A percentile compares a stretch with the other conserved stretches of the same genome.
These are phyloP conservation scores for Tyto alba DNA, from an alignment of 2,113 vertebrate species.

Conservation along the genomic window DNA sequence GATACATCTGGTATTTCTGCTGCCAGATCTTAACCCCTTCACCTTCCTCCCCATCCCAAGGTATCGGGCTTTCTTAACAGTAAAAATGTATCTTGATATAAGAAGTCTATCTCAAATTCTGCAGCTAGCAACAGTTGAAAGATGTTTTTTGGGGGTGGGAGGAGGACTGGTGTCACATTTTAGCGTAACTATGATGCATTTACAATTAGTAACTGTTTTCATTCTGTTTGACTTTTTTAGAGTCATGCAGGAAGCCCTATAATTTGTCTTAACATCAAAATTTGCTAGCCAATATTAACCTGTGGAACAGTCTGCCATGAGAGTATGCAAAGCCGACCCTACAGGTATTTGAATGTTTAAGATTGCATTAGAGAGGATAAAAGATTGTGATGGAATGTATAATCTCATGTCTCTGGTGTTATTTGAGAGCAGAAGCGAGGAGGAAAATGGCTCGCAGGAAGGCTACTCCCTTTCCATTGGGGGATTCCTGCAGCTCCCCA, in stretches of 20 bases:
- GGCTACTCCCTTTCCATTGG: neutral
- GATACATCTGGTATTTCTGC: neutral
- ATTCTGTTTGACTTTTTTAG: neutral
- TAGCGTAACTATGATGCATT: neutral
- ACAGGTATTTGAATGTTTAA: neutral
- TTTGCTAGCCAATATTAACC: neutral
- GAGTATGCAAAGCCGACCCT: neutral
- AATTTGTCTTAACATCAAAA: neutral
- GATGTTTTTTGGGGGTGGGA: neutral
- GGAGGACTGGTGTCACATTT: neutral
- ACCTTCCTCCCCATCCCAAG: neutral
- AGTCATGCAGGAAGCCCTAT: neutral
- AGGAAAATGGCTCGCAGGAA: neutral
- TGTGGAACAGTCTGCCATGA: neutral
- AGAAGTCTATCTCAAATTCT: neutral
- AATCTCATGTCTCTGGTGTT: neutral
- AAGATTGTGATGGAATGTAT: neutral
- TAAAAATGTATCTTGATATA: neutral
- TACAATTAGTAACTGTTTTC: neutral
- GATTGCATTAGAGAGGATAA: neutral
- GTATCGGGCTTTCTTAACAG: neutral
- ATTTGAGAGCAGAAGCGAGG: neutral
- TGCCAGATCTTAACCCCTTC: neutral
- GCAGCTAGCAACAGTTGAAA: neutral
- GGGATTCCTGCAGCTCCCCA: neutral